These are phyloP conservation scores for Leptarthrus brevirostris DNA, from an alignment of 2,888 invertebrate genomes.

Conservation along the genomic window DNA sequence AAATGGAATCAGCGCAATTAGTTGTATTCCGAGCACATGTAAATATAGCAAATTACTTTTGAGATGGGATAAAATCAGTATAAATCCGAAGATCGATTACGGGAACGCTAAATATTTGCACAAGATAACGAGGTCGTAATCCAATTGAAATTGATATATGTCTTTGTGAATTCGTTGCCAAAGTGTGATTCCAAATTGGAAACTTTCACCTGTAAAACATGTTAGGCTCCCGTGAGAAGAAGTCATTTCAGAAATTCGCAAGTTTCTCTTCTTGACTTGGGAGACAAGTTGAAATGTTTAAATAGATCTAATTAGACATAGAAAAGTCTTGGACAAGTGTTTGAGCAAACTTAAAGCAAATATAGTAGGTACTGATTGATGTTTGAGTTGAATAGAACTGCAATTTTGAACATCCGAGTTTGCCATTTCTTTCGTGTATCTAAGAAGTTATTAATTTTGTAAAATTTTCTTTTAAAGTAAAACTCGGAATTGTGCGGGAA, in stretches of 20 bases:
- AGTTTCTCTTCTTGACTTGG: not conserved
- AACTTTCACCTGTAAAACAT: not conserved
- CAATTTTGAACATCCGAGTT: too few relatives aligned
- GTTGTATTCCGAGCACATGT: constrained; percentile 5
- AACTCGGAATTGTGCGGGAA: too few relatives aligned
- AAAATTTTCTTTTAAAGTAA: too few relatives aligned
- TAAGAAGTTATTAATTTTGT: too few relatives aligned
- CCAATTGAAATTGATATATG: constrained; percentile 50
- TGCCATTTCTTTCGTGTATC: too few relatives aligned
- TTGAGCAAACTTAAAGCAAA: constrained; percentile 2
- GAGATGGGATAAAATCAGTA: constrained; percentile 45
- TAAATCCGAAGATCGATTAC: constrained; percentile 51
- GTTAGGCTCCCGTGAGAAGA: not conserved
- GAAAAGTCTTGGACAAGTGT: constrained; percentile 19
- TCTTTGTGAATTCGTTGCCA: not conserved
- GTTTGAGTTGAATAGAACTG: not conserved
- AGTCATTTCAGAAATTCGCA: not conserved
- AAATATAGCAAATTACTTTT: constrained; percentile 37
- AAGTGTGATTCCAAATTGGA: constrained; percentile 17
- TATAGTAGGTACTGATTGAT: constrained; percentile 14
- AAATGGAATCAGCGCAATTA: constrained; percentile 39
- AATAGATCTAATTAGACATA: constrained; percentile 21
- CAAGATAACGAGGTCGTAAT: constrained; percentile 52
- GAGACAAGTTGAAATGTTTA: constrained; percentile 1
- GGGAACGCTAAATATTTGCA: constrained; percentile 51